Conservation (phyloP, 2,797 vertebrate genomes). For the Chlorospingus semifuscus region DNA sequence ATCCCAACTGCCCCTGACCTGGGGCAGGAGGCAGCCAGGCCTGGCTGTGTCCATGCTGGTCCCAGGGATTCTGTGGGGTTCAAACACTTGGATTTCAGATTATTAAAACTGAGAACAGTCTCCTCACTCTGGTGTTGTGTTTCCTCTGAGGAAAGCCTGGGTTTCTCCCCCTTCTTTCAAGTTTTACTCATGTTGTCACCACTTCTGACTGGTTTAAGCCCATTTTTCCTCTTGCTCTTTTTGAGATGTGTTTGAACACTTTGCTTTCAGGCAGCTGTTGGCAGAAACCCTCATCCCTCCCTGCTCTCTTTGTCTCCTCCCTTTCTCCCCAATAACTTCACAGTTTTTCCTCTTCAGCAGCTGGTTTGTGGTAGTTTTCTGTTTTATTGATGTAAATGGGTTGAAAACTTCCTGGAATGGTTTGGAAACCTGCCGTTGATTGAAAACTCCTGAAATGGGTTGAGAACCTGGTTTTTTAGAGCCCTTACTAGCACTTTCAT, state of each 20-base stretch:
- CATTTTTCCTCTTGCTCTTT: background rate
- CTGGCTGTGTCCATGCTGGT: background rate
- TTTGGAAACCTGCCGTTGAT: background rate
- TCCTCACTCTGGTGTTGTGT: background rate
- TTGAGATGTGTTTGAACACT: background rate
- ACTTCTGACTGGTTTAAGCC: background rate
- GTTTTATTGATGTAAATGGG: background rate
- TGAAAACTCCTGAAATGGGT: background rate
- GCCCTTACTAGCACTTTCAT: accelerated
- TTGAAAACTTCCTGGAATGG: background rate
- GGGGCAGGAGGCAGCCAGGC: background rate
- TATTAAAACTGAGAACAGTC: background rate
- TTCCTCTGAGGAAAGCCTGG: background rate
- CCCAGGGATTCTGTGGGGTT: background rate
- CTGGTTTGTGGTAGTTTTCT: background rate
- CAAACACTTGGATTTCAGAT: background rate
- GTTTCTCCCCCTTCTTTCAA: background rate
- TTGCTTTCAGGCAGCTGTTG: background rate
- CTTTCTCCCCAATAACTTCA: background rate
- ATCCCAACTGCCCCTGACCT: background rate
- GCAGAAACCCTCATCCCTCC: background rate
- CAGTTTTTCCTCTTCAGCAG: background rate
- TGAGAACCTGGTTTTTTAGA: background rate
- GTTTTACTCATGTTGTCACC: background rate
- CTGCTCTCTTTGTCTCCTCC: background rate